Percentiles rank a stretch among this genome's conserved stretches.
These are phyloP conservation scores for Setophaga coronata DNA, from an alignment of 2,113 vertebrate genomes.

Conservation along the genomic window DNA sequence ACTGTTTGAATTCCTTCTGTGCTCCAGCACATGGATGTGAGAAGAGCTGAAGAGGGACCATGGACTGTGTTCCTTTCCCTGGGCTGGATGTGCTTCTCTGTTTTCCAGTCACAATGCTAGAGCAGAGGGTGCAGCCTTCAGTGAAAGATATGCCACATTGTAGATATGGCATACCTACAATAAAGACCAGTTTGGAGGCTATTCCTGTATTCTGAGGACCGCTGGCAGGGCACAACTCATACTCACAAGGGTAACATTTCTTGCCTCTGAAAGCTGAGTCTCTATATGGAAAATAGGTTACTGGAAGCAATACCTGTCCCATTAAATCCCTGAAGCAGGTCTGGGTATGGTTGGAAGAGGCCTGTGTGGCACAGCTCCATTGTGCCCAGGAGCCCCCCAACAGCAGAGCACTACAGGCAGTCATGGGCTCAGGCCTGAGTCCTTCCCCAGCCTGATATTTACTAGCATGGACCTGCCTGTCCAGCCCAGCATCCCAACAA, in stretches of 20 bases:
- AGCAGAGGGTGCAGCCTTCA: not conserved
- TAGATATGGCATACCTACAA: not conserved
- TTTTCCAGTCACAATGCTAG: not conserved
- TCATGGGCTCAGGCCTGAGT: not conserved
- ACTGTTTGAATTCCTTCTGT: not conserved
- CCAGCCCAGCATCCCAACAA: not conserved
- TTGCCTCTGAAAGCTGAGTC: not conserved
- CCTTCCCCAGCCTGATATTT: not conserved
- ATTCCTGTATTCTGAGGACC: not conserved
- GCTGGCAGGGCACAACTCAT: not conserved
- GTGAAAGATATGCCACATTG: not conserved
- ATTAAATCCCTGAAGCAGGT: not conserved
- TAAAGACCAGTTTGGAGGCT: not conserved
- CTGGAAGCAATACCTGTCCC: not conserved
- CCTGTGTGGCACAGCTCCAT: not conserved
- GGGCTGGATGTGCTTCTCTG: not conserved
- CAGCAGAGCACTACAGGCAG: not conserved
- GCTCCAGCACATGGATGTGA: not conserved
- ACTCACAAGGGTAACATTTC: not conserved
- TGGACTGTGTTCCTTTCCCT: not conserved
- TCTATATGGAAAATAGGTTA: not conserved
- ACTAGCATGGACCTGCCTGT: rapidly evolving
- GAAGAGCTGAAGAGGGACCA: not conserved
- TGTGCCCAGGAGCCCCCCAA: rapidly evolving
- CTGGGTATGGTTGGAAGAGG: not conserved